Percentiles rank a stretch among this genome's conserved stretches.
These are phyloP conservation scores for Schlechtendalia chinensis DNA, from an alignment of 1,140 invertebrate species.

Conservation along the genomic window DNA sequence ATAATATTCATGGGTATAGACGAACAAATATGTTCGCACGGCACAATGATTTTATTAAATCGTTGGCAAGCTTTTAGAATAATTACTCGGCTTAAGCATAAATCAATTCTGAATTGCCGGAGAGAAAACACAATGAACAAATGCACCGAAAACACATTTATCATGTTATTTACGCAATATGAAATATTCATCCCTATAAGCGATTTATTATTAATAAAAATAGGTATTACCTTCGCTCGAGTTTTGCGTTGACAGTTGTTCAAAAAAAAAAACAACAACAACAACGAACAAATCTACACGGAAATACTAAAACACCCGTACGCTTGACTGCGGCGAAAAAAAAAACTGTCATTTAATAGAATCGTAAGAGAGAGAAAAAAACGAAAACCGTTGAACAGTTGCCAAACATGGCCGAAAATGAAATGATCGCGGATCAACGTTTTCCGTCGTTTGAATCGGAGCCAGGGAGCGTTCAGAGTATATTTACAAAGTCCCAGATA, in stretches of 20 bases:
- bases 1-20: too few relatives aligned
- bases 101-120: not conserved
- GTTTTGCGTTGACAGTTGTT: not conserved
- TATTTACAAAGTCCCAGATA: too few relatives aligned
- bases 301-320: not conserved
- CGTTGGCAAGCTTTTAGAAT: not conserved
- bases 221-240: not conserved
- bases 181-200: not conserved
- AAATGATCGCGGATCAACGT: too few relatives aligned
- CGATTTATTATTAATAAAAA: constrained; percentile 5
- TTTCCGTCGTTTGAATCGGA: too few relatives aligned
- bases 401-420: not conserved
- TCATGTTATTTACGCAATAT: not conserved
- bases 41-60: constrained; percentile 12
- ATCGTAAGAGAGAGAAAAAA: not conserved
- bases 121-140: not conserved
- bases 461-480: too few relatives aligned
- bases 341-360: not conserved
- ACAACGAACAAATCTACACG: too few relatives aligned
- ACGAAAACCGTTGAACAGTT: not conserved
- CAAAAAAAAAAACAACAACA: not conserved
- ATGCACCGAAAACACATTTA: not conserved
- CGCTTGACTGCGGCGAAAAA: too few relatives aligned
- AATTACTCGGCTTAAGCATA: not conserved
- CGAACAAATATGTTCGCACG: too few relatives aligned